These are phyloP conservation scores for Thaumetopoea pityocampa DNA, from an alignment of 1,140 invertebrate species.

Conservation along the genomic window DNA sequence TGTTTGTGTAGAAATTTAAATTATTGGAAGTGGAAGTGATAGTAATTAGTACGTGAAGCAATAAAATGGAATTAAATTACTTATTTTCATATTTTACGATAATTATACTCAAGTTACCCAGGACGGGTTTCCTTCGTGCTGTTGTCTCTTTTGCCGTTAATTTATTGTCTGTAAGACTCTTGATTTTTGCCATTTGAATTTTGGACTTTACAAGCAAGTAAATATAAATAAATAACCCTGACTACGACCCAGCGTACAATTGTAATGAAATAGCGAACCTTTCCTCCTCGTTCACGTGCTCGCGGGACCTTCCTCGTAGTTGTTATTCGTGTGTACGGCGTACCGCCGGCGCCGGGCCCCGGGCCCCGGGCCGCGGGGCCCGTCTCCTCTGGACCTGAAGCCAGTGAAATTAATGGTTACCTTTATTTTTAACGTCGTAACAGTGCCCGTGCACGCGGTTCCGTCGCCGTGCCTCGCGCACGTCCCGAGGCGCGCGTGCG, in stretches of 20 bases:
- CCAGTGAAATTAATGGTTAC: too few species aligned
- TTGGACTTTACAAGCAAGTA: slow-evolving; percentile 1
- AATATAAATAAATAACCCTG: background rate
- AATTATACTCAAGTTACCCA: slow-evolving; percentile 1
- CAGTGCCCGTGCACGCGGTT: too few species aligned
- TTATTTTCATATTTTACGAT: background rate
- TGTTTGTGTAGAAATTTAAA: slow-evolving; percentile 29
- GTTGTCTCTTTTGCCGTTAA: background rate
- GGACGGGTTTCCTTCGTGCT: slow-evolving; percentile 6
- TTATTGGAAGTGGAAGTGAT: slow-evolving; percentile 26
- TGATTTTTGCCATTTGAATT: slow-evolving; percentile 1
- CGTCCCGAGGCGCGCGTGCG: too few species aligned
- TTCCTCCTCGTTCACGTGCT: slow-evolving; percentile 46
- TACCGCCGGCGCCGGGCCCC: too few species aligned
- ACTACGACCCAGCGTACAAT: slow-evolving; percentile 1
- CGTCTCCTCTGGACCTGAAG: slow-evolving; percentile 23
- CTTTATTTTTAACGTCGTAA: too few species aligned
- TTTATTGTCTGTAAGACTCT: background rate
- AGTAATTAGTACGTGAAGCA: slow-evolving; percentile 31
- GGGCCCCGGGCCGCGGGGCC: too few species aligned
- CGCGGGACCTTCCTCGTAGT: slow-evolving; percentile 57
- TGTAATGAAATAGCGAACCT: slow-evolving; percentile 33
- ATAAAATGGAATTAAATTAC: slow-evolving; percentile 23
- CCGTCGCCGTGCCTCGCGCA: too few species aligned
- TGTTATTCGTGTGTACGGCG: slow-evolving; percentile 35